Base-by-base conservation (phyloP, 2,797 vertebrate genomes). In the Uromys caudimaculatus region DNA sequence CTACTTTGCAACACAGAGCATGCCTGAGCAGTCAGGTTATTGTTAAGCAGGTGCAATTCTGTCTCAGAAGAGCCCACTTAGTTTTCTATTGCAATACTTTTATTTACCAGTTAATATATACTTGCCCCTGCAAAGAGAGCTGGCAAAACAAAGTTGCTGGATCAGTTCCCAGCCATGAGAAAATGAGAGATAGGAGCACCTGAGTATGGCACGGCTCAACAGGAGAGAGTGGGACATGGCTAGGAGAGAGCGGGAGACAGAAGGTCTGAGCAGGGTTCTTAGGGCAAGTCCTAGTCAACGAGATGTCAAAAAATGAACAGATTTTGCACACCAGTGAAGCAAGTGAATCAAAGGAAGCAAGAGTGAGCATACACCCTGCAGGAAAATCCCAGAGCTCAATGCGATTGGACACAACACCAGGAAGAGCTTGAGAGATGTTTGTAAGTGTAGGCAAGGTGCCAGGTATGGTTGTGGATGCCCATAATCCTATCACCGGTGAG, bases 281-380 rank as follows among this genome's bases (percentile, higher is more conserved):
- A 9, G 4, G 41, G 23, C 56, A 67, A 82, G 35, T 11, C 2
- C 21, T 19, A 38, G 21, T 47, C 24, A 50, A 11, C 11, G 47
- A 82, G 47, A 23, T 41, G 5, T 6, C 44, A 32, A 32, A 32
- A 14, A 85, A 29, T 62, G 17, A 67, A 89, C 41, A 27, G 54
- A 47, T 7, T 64, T 62, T 10, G 17, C 41, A 64, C 29, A 60
- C 8, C 21, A 44, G 41, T 11, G 3, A n/a, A 77, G 9, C 38
- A 58, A 11, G 0, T 3, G 50, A 56, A 75, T 32, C 27, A 17
- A 44, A 13, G 24, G 27, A 67, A 17, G 1, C 27, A 29, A 38
- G n/a, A 60, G 0, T 44, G 6, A 75, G 32, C 1, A 6, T 4
- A 16, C 5, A 12, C 2, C 2, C 27, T 90, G 47, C 9, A 54